Base-by-base conservation (phyloP, 2,888 invertebrate genomes). In the Rhynchonema sp. region DNA sequence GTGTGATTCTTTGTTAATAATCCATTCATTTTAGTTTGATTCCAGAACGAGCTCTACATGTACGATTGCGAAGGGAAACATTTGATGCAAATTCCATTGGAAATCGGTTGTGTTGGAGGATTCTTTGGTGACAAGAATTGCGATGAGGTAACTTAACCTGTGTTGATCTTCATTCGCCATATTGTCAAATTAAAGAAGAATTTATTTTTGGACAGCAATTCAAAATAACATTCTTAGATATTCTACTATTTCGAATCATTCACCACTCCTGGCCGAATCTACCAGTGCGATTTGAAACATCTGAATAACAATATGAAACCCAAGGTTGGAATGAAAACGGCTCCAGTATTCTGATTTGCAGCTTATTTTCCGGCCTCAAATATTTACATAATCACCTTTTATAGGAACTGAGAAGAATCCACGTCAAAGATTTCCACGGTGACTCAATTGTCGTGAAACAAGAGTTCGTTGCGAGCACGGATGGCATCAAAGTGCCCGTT, bases 191-290 rank as follows among this genome's bases (percentile, higher is more conserved):
- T 26, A 25, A 30, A 28, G 25, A 58, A 17, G 26, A 13, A 30
- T 20, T 22, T 53, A 38, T 26, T n/a, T 22, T 22, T 55, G 13
- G 25, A 46, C 22, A 22, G 25, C 46, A 25, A 52, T 61, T 27
- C 62, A 56, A 46, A 17, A 2, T 25, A 6, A 46, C 9, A 26
- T 29, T 67, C 67, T 60, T 67, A 75, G 79, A 84, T 94, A 70
- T 96, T 94, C 77, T 92, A 86, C 76, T 83, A 85, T 70, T 92
- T 94, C 76, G 84, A 85, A 64, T 94, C 94, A 0, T 96, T 94
- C 78, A 80, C 94, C 57, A 84, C 86, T 58, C 94, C 96, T 28
- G 83, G 83, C 64, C 80, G 83, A 65, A 89, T 92, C 69, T 94
- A 87, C 76, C 83, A 82, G 65, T 85, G 86, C 63, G 87, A 92